Evolutionary conservation across 92 coral and sea anemone genomes (phyloP).

Genomic region (Montipora capitata): DNA sequence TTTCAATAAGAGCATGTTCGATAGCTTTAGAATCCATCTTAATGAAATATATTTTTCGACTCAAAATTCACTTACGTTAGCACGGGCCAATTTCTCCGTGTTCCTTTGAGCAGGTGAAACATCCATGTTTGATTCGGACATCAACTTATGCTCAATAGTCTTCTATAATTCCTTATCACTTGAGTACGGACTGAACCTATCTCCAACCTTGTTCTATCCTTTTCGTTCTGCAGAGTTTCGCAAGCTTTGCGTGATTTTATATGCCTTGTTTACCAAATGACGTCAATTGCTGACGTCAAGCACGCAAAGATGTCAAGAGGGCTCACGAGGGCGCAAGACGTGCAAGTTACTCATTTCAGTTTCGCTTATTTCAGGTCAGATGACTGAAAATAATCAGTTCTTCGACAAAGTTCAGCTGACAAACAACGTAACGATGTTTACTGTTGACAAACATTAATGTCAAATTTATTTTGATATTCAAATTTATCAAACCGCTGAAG

Average conservation of each 20-base stretch:
- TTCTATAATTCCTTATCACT: background rate
- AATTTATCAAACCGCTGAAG: no score
- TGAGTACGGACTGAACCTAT: background rate
- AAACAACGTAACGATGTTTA: no score
- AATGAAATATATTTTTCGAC: background rate
- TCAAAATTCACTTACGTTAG: slow-evolving; percentile 1
- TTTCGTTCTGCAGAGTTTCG: background rate
- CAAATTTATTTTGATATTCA: no score
- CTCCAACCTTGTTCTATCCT: background rate
- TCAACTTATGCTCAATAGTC: background rate
- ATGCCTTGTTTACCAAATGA: background rate
- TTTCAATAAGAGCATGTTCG: background rate
- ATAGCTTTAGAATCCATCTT: background rate
- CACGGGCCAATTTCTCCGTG: background rate
- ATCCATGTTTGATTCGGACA: background rate
- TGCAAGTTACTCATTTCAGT: background rate
- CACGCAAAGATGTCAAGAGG: background rate
- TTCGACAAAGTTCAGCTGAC: no score
- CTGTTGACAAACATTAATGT: no score
- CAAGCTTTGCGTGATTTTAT: background rate
- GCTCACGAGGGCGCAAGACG: background rate
- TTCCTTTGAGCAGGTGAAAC: background rate
- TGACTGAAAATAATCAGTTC: no score
- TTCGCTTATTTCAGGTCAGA: no score
- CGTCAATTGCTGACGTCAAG: slow-evolving; percentile 7